These are phyloP conservation scores for Eustalomyia histrio DNA, from an alignment of 2,888 invertebrate genomes.

Conservation along the genomic window DNA sequence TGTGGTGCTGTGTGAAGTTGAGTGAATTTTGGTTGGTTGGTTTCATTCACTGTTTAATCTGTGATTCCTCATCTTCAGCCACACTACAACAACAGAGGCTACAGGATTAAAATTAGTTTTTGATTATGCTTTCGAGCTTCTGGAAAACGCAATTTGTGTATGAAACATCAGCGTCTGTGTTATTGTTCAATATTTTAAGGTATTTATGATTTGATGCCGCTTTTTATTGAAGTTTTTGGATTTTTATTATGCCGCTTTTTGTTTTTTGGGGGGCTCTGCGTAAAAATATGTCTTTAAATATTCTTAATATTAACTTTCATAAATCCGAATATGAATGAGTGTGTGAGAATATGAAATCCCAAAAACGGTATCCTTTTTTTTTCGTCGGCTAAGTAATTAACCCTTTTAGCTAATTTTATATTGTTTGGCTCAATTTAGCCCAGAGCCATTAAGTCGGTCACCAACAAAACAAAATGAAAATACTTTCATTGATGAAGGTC, in stretches of 20 bases:
- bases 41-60: conserved; percentile 29
- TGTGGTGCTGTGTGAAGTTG: conserved; percentile 4
- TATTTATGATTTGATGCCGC: conserved; percentile 57
- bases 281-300: too few species aligned
- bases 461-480: conserved; percentile 21
- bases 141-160: conserved; percentile 79
- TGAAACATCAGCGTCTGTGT: conserved; percentile 55
- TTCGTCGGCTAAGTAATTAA: conserved; percentile 73
- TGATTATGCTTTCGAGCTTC: conserved; percentile 80
- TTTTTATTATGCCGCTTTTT: conserved; percentile 10
- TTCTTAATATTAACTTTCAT: conserved; percentile 25
- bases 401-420: conserved; percentile 75
- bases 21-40: conserved; percentile 34
- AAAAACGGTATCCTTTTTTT: conserved; percentile 45
- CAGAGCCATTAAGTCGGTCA: conserved; percentile 37
- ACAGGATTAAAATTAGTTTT: conserved; percentile 80
- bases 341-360: conserved; percentile 35
- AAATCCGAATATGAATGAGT: conserved; percentile 28
- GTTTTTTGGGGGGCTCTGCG: too few species aligned
- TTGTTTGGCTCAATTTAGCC: conserved; percentile 66
- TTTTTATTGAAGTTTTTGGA: conserved; percentile 47
- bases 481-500: conserved; percentile 70
- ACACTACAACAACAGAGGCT: conserved; percentile 75
- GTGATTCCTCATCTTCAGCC: conserved; percentile 62
- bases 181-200: conserved; percentile 29